Base-by-base conservation (phyloP, 2,113 vertebrate species). In the Cebus imitator region DNA sequence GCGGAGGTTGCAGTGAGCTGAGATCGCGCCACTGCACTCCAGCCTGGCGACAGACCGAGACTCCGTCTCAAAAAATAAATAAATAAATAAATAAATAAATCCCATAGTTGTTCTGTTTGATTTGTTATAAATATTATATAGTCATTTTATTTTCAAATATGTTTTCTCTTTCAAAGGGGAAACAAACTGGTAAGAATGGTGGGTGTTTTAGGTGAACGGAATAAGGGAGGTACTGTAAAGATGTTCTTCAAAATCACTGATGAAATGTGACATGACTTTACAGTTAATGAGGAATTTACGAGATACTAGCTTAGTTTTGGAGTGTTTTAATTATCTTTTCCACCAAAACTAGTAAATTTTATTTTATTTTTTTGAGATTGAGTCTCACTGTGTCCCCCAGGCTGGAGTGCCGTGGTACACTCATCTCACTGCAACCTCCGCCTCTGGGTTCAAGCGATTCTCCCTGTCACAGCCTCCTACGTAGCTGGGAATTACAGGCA, bases 271-370 rank as follows among this genome's bases (percentile, higher is more conserved):
- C 58, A 18, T 37, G 75, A n/a, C 45, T 97, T 98, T 94, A 87
- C 27, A 87, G 84, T 30, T 87, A 32, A 12, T 48, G 43, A 89
- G 80, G 37, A 80, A 93, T 96, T 79, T 75, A 16, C 55, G 89
- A 80, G 66, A 48, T 68, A n/a, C 16, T 95, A 43, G 23, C 27
- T 66, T 40, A 72, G 50, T n/a, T 75, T 91, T 45, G 37, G 70
- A 12, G 21, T 68, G 20, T 80, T 94, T 91, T 90, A 86, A 18
- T 50, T 66, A 73, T 89, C 93, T 21, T 83, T 64, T 2, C 55
- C 96, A 76, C 94, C 79, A 66, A 87, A 95, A 20, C 85, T 80
- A 37, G 61, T 95, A 87, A 55, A 91, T 87, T 93, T 97, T 64
- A 32, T 64, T 64, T 64, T 64, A 64, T 64, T 64, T 64, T 64